Base-by-base conservation (phyloP, 2,797 vertebrate species). In the Alectoris magna region DNA sequence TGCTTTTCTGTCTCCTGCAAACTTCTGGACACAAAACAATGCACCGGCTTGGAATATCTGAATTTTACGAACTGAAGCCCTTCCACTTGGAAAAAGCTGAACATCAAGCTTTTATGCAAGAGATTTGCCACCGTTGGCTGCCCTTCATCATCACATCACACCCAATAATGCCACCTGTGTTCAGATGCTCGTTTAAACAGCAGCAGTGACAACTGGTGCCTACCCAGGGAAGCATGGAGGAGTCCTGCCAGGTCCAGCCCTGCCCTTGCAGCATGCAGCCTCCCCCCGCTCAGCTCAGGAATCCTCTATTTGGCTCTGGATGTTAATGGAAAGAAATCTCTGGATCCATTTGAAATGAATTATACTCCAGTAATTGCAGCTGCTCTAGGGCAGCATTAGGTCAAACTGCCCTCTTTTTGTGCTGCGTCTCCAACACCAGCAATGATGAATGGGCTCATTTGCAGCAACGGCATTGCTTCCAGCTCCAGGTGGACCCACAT, bases 401-500 rank as follows among this genome's bases (percentile, higher is more conserved):
- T 95, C 96, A 96, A 93, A 76, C 85, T 95, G 93, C 89, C 93
- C 92, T 55, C 53, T 92, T 91, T 95, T 84, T 93, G 88, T 78
- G 85, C 91, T 78, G 67, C 38, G 76, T 95, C 88, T 95, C 79
- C 2, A 22, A 17, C 78, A 69, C 92, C 76, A 36, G 87, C 69
- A 59, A 69, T 75, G 89, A 97, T 93, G 89, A 96, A 96, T 91
- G 87, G 89, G 87, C 87, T 95, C 91, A 67, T 96, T 96, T 96
- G 63, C 93, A 18, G 14, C 77, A 81, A 93, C 48, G 93, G 67
- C 83, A 58, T 68, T 71, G 80, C 75, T 87, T 8, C 0, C 79
- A 10, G 87, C 82, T 87, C 91, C 93, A 92, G 84, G 91, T 94
- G 96, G 94, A 90, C 79, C 85, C 66, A 36, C 7, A 8, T 70